Conservation (phyloP, 1,140 invertebrate genomes). For the Sipha flava region DNA sequence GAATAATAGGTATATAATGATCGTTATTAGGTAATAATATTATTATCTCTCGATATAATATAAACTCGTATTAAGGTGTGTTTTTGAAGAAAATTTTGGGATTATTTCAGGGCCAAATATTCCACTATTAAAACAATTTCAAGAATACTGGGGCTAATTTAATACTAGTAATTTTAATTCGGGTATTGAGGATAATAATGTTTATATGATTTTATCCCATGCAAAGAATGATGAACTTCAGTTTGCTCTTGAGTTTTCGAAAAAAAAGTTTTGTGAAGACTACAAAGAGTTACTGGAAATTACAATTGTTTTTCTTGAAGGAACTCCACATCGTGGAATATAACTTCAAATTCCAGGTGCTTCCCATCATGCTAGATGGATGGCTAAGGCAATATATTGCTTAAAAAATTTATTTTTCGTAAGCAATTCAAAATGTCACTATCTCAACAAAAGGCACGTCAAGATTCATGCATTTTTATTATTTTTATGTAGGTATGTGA, state of each 20-base stretch:
- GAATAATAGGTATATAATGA: no score
- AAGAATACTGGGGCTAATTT: constrained; percentile 33
- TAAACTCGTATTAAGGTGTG: constrained; percentile 17
- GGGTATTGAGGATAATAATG: background rate
- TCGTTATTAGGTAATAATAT: no score
- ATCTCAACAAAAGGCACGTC: background rate
- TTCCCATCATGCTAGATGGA: constrained; percentile 43
- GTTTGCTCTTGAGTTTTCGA: background rate
- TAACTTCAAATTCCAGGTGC: constrained; percentile 41
- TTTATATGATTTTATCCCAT: background rate
- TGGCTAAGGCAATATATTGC: constrained; percentile 43
- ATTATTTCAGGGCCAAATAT: constrained; percentile 32
- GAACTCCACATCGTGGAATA: no score
- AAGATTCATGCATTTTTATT: background rate
- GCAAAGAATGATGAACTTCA: background rate
- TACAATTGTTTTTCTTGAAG: constrained; percentile 44
- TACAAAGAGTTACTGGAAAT: constrained; percentile 44
- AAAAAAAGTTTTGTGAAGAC: constrained; percentile 38
- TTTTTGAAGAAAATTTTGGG: constrained; percentile 31
- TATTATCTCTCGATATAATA: no score
- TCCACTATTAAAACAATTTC: constrained; percentile 34
- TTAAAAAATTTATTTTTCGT: background rate
- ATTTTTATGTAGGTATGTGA: background rate
- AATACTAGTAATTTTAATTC: constrained; percentile 9
- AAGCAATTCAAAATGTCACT: background rate